Evolutionary conservation across 2,797 vertebrate species (phyloP).

Genomic region (Novumbra hubbsi): DNA sequence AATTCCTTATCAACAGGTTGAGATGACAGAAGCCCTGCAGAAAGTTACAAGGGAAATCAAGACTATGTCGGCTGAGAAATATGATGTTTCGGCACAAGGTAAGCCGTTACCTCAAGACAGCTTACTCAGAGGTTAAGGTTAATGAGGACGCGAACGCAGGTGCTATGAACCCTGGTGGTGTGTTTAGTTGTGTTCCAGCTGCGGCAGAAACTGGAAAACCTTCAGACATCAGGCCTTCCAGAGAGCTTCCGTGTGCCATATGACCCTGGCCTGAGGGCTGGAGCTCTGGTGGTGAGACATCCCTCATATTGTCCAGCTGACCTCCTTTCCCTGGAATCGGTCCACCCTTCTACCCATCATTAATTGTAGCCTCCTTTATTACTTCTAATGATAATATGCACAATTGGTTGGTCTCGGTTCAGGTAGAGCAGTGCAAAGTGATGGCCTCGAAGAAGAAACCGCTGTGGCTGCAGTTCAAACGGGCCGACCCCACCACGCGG

Average conservation of each 20-base stretch:
- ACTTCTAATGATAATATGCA: not conserved
- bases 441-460: constrained; percentile 99
- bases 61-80: constrained; percentile 89
- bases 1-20: constrained; percentile 67
- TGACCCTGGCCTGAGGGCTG: constrained; percentile 93
- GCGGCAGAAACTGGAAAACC: constrained; percentile 91
- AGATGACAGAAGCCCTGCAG: constrained; percentile 90
- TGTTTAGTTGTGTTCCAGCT: constrained; percentile 87
- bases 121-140: not conserved
- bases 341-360: not conserved
- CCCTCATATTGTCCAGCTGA: not conserved
- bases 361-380: not conserved
- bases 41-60: constrained; percentile 95
- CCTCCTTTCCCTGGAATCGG: not conserved
- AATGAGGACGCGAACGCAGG: not conserved
- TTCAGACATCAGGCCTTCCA: constrained; percentile 86
- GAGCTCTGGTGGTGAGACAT: constrained; percentile 82
- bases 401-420: constrained; percentile 7
- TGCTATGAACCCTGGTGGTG: not conserved
- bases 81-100: constrained; percentile 95
- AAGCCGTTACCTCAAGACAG: constrained; percentile 20
- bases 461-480: constrained; percentile 94
- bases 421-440: constrained; percentile 98
- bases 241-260: constrained; percentile 92
- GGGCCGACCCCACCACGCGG: constrained; percentile 88